These are phyloP conservation scores for Troglohyphantes excavatus DNA, from an alignment of 2,888 invertebrate species.

Conservation along the genomic window DNA sequence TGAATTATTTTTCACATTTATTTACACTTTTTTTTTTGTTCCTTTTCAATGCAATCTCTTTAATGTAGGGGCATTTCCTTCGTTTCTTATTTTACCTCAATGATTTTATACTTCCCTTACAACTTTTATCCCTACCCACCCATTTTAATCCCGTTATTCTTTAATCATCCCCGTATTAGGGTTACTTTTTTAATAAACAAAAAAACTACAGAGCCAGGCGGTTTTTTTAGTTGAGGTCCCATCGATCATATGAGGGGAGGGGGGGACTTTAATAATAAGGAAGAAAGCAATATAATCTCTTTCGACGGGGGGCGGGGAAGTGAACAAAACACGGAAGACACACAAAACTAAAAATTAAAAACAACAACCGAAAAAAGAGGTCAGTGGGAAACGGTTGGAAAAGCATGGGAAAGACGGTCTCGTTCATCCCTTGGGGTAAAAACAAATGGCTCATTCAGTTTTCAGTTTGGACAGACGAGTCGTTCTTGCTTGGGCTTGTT, in stretches of 20 bases:
- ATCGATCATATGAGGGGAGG: neutral
- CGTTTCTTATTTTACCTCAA: too few species aligned
- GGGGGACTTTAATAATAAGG: neutral
- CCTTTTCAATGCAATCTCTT: neutral
- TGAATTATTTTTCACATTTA: too few species aligned
- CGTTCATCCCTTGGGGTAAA: conserved; percentile 20
- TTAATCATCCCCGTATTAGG: neutral
- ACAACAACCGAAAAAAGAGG: conserved; percentile 38
- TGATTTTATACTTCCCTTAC: too few species aligned
- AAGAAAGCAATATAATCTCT: neutral
- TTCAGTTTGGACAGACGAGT: conserved; percentile 13
- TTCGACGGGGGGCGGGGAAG: neutral
- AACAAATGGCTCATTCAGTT: conserved; percentile 10
- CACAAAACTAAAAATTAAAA: conserved; percentile 55
- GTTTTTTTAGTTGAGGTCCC: neutral
- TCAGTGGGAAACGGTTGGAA: conserved; percentile 36
- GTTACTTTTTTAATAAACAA: neutral
- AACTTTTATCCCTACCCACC: neutral
- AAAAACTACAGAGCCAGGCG: neutral
- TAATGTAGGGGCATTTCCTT: too few species aligned
- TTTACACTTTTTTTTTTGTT: too few species aligned
- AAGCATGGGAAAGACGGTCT: conserved; percentile 25
- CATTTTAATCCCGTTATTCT: neutral
- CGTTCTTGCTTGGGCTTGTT: neutral
- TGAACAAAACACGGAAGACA: conserved; percentile 32